These are phyloP conservation scores for Grallaria varia DNA, from an alignment of 2,113 vertebrate species.

Conservation along the genomic window DNA sequence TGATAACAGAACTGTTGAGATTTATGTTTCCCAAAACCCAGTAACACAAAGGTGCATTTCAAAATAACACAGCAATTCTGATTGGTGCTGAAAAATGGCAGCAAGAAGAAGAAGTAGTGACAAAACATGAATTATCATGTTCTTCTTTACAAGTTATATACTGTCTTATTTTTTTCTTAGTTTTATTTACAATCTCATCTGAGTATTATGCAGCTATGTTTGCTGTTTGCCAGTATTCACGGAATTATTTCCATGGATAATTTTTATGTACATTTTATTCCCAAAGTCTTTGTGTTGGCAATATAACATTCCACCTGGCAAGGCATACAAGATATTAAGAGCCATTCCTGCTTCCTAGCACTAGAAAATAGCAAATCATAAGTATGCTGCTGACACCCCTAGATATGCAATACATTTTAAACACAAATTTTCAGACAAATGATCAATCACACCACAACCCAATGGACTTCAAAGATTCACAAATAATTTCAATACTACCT, in stretches of 20 bases:
- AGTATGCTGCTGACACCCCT: neutral
- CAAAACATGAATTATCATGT: neutral
- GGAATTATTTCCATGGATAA: neutral
- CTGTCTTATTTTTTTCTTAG: neutral
- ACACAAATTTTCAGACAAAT: conserved; percentile 21
- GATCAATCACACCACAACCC: neutral
- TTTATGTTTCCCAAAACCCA: neutral
- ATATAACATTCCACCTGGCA: conserved; percentile 29
- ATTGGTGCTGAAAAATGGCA: neutral
- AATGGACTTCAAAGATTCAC: neutral
- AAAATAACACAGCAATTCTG: neutral
- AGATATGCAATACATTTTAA: neutral
- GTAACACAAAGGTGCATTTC: neutral
- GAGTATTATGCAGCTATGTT: neutral
- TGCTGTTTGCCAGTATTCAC: neutral
- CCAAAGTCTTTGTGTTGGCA: neutral
- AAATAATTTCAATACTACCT: neutral
- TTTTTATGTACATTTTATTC: neutral
- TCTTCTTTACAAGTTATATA: neutral
- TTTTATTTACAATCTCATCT: conserved; percentile 13
- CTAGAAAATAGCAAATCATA: neutral
- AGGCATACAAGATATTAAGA: neutral
- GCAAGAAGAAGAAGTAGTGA: neutral
- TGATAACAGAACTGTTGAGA: neutral
- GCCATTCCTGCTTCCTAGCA: neutral